phyloP scores from a whole-genome alignment of 2,888 invertebrate species.

The Shargacucullia verbasci region DNA sequence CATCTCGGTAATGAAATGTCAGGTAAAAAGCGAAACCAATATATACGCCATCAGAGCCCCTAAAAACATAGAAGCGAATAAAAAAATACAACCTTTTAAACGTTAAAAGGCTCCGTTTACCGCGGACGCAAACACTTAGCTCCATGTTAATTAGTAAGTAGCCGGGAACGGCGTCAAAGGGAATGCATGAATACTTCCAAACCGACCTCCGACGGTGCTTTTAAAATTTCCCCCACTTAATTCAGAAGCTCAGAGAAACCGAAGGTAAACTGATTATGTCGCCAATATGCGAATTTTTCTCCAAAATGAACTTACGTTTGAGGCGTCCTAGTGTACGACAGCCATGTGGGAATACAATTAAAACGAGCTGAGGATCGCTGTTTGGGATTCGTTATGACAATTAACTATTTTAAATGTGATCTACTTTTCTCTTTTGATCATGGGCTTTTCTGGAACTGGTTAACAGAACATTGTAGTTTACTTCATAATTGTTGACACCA shows the following conservation, averaged over 20 bases:
- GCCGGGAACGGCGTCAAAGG: conserved; percentile 86
- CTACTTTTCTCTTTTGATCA: conserved; percentile 6
- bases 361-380: conserved; percentile 42
- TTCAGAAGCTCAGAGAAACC: conserved; percentile 83
- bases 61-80: conserved; percentile 79
- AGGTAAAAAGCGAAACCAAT: conserved; percentile 82
- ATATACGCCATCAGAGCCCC: conserved; percentile 81
- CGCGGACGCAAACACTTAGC: conserved; percentile 89
- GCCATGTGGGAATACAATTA: conserved; percentile 54
- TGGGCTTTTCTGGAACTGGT: neutral
- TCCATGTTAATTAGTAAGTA: conserved; percentile 88
- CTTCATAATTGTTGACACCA: too few relatives aligned
- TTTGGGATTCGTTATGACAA: conserved; percentile 34
- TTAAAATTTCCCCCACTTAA: conserved; percentile 86
- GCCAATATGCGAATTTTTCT: conserved; percentile 83
- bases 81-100: conserved; percentile 84
- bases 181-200: conserved; percentile 88
- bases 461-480: too few relatives aligned
- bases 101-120: conserved; percentile 88
- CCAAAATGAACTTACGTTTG: conserved; percentile 67
- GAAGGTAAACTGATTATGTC: conserved; percentile 85
- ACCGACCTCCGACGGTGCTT: conserved; percentile 83
- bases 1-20: conserved; percentile 78
- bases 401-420: conserved; percentile 27
- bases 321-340: conserved; percentile 38